Evolutionary conservation across 2,888 invertebrate species (phyloP), one percentile per base, ranked within the genome.

Genomic region (Drosophila putrida): DNA sequence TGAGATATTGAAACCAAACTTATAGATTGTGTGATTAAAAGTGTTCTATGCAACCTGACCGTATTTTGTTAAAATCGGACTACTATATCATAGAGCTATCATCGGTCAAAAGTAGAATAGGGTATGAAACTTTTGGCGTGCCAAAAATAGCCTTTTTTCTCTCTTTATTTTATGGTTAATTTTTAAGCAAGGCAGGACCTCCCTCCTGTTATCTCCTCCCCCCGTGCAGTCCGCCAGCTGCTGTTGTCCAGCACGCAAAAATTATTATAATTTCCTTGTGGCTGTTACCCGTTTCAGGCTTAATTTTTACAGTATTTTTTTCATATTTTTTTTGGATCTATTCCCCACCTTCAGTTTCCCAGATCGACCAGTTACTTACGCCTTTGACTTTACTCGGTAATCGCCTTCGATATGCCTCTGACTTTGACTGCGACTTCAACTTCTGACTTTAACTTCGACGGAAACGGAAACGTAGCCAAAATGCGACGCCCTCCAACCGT

Each of bases 391-490:
- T 51, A 59, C 67, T 25, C 66, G 73, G 82, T 75, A 85, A 85
- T 83, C 86, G 82, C 78, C 80, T 80, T 82, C 80, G 82, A 82
- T 82, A 80, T 75, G 71, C 57, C 64, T 59, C 60, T 43, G 60
- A 35, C 65, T 50, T 51, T 41, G 60, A 28, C 66, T 13, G 3
- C 15, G 53, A 33, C 60, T 31, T 4, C 31, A 58, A 61, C 73
- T 53, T 50, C 57, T 59, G 49, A 63, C 61, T 59, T 47, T 41
- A 59, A 74, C 68, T 73, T 83, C 65, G 86, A 81, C 83, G 87
- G 83, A 83, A 83, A 83, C 83, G 83, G 83, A 83, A 83, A 86
- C 86, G 81, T 82, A 86, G 83, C 81, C 80, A 79, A 83, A 86
- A 83, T 81, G 83, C 87, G 87, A 86, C 84, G 81, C 81, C 78